Evolutionary conservation across 2,797 vertebrate species (phyloP), one percentile per base, ranked within the genome.

Genomic region (Heliangelus exortis): DNA sequence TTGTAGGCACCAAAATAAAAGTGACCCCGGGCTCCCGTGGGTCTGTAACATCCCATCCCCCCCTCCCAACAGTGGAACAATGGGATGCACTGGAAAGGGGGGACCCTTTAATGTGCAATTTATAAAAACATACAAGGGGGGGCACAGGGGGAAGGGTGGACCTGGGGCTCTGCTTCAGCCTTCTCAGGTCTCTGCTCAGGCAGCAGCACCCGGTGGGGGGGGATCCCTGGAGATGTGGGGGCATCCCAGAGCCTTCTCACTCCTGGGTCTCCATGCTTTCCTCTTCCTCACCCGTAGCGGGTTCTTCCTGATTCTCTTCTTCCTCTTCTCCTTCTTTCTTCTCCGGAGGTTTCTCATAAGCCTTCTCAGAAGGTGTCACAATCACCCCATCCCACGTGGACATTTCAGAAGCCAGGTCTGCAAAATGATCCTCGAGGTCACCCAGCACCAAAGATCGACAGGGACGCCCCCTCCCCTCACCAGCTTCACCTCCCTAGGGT

Each of bases 371-470:
- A 0, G 99, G 99, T 0, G 99, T 99, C 69, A 99, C 99, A 3
- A 99, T 99, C 89, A 99, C 99, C 0, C 99, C 99, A 1, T 99
- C 99, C 99, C 99, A 99, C 2, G 99, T 99, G 31, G 99, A 99
- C 98, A 99, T 99, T 93, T 99, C 99, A 0, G 98, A 98, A 2
- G 99, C 98, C 84, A 99, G 96, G 79, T 99, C 99, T 99, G 97
- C 7, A 53, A 33, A 25, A 7, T 7, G 3, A 57, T 10, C 7
- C 45, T 47, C 7, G 18, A 20, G 45, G 45, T 47, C 18, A 47
- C 17, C 45, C 39, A 13, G 39, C 39, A 39, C 39, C 12, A 13
- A 39, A 13, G 39, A 20, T 20, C 16, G 45, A 16, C 45, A 47
- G 45, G 21, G 47, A 48, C 47, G 48, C 45, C 43, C 43, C 43